Evolutionary conservation across 1,140 invertebrate genomes (phyloP).

Genomic region (Ostrea edulis): DNA sequence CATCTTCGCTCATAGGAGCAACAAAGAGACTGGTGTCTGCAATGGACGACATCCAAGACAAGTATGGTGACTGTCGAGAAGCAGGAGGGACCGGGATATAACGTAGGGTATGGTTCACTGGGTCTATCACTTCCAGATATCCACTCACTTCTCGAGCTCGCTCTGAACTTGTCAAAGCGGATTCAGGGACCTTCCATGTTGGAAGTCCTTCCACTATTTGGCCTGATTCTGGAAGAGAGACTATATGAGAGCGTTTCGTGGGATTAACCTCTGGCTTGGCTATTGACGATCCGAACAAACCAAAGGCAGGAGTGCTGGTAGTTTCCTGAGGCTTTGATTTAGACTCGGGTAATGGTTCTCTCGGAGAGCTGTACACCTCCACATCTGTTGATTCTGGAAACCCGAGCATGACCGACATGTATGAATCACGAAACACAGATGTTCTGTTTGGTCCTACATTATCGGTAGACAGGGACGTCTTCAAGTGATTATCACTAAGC

Average conservation of each 20-base stretch:
- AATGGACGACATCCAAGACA: slow-evolving; percentile 72
- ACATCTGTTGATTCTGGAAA: slow-evolving; percentile 80
- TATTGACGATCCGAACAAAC: slow-evolving; percentile 15
- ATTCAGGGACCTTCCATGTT: slow-evolving; percentile 74
- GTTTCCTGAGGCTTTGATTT: background rate
- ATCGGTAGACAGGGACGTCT: slow-evolving; percentile 74
- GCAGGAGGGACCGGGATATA: slow-evolving; percentile 83
- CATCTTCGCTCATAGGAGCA: slow-evolving; percentile 79
- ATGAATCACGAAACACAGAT: slow-evolving; percentile 77
- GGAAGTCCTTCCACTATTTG: slow-evolving; percentile 80
- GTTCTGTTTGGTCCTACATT: slow-evolving; percentile 81
- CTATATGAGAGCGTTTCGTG: slow-evolving; percentile 62
- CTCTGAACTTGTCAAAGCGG: slow-evolving; percentile 65
- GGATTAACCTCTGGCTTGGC: background rate
- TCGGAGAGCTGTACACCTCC: slow-evolving; percentile 64
- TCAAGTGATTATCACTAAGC: slow-evolving; percentile 66
- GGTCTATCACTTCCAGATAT: slow-evolving; percentile 83
- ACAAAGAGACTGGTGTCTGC: slow-evolving; percentile 76
- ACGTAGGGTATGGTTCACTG: slow-evolving; percentile 80
- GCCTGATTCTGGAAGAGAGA: slow-evolving; percentile 79
- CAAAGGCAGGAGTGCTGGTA: background rate
- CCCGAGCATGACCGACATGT: slow-evolving; percentile 81
- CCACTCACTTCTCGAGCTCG: slow-evolving; percentile 69
- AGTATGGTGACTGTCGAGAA: slow-evolving; percentile 68
- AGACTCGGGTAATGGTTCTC: slow-evolving; percentile 50